Conservation (phyloP, 1,140 invertebrate species). For the Zaprionus inermis region DNA sequence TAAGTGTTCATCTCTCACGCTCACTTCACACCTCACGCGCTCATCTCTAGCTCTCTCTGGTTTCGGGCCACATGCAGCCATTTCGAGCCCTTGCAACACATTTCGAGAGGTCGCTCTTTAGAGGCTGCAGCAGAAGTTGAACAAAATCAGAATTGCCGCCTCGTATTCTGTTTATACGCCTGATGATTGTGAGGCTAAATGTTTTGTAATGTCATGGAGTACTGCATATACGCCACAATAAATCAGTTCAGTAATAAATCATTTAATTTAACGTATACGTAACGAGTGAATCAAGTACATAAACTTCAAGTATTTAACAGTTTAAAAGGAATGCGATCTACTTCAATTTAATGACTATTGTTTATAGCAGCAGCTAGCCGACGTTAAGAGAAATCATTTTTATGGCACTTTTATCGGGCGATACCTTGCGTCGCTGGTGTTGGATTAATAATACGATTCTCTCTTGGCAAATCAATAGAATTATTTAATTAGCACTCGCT, state of each 20-base stretch:
- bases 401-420: slow-evolving; percentile 6
- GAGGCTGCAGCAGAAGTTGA: slow-evolving; percentile 4
- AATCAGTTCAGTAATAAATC: slow-evolving; percentile 1
- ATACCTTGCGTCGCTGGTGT: slow-evolving; percentile 4
- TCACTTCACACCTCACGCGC: not conserved
- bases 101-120: not conserved
- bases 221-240: not conserved
- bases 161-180: not conserved
- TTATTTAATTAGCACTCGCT: slow-evolving; percentile 47
- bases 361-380: not conserved
- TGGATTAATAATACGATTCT: slow-evolving; percentile 6
- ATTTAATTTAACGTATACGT: not conserved
- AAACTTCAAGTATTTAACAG: not conserved
- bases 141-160: slow-evolving; percentile 10
- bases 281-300: not conserved
- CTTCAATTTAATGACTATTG: not conserved
- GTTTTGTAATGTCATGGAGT: slow-evolving; percentile 3
- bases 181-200: slow-evolving; percentile 9
- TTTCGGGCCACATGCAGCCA: not conserved
- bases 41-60: not conserved
- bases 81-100: slow-evolving; percentile 13
- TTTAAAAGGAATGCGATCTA: not conserved
- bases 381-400: not conserved
- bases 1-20: not conserved
- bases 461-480: slow-evolving; percentile 6